These are phyloP conservation scores for Eriocheir sinensis DNA, from an alignment of 1,140 invertebrate species.

Conservation along the genomic window DNA sequence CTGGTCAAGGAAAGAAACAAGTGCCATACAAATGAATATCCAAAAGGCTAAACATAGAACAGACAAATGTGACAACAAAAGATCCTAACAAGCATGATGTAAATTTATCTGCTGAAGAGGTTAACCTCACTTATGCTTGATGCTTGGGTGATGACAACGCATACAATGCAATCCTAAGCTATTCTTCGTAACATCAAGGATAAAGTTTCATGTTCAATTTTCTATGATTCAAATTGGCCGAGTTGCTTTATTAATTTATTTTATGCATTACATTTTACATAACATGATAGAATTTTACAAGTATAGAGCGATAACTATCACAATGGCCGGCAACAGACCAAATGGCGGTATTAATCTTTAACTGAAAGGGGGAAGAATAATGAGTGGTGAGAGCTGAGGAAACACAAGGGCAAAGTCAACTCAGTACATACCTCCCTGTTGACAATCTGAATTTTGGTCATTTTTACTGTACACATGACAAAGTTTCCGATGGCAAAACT, in stretches of 20 bases:
- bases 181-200: not conserved
- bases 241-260: constrained; percentile 78
- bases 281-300: constrained; percentile 79
- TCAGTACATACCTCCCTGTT: constrained; percentile 60
- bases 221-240: constrained; percentile 64
- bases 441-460: constrained; percentile 39
- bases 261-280: constrained; percentile 79
- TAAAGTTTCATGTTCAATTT: not conserved
- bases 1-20: not conserved
- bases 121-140: too few relatives aligned
- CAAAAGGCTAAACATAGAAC: not conserved
- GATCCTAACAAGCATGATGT: not conserved
- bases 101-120: not conserved
- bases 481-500: not conserved
- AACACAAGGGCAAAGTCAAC: constrained; percentile 42
- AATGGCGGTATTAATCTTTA: constrained; percentile 72
- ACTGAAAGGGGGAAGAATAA: constrained; percentile 51
- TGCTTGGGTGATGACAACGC: too few relatives aligned
- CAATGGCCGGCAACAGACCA: constrained; percentile 78
- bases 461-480: not conserved
- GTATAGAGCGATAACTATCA: constrained; percentile 79
- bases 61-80: not conserved
- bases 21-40: not conserved
- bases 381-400: constrained; percentile 63
- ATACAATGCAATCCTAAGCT: not conserved